Evolutionary conservation across 2,888 invertebrate species (phyloP), one percentile per base, ranked within the genome.

Genomic region (Odontomyia ornata): DNA sequence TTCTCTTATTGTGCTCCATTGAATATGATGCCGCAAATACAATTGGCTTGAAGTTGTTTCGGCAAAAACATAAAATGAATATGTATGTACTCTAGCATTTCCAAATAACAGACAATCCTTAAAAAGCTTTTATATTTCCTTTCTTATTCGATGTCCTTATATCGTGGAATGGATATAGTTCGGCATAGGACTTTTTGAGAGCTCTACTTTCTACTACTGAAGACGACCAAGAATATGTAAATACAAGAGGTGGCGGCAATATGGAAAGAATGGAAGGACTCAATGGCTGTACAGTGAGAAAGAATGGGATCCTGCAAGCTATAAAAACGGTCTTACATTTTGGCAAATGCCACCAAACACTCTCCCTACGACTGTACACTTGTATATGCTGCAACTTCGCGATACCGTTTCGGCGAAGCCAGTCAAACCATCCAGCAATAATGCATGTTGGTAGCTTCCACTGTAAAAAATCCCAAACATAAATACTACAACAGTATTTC

Each of bases 401-500:
- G 47, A n/a, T 52, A 30, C 69, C 47, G 47, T 69, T 69, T 69
- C 9, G 5, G 5, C 36, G n/a, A n/a, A 36, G 36, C 36, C 36
- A 36, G 36, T 36, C 36, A 36, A 36, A 36, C 36, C 36, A 36
- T 36, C 69, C 23, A 47, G 69, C 69, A 43, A 69, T 69, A 30
- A 69, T 69, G 69, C 69, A 69, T 69, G 69, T 47, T 47, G 46
- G 69, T 30, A 47, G 46, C 13, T 43, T 47, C 47, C 47, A 21
- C 69, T 47, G 27, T 47, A 69, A 69, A 69, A 69, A 69, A 30
- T 30, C 30, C 30, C 9, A 25, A 69, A 25, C 69, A 69, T 69
- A 69, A 69, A 69, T 69, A 69, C 69, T 18, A 69, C 25, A 69
- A 36, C 23, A 23, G 69, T 47, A 69, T 47, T 47, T 69, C 69